A percentile compares a stretch with the other conserved stretches of the same genome.
phyloP scores from a whole-genome alignment of 2,797 vertebrate species.

The Pogonophryne albipinna region DNA sequence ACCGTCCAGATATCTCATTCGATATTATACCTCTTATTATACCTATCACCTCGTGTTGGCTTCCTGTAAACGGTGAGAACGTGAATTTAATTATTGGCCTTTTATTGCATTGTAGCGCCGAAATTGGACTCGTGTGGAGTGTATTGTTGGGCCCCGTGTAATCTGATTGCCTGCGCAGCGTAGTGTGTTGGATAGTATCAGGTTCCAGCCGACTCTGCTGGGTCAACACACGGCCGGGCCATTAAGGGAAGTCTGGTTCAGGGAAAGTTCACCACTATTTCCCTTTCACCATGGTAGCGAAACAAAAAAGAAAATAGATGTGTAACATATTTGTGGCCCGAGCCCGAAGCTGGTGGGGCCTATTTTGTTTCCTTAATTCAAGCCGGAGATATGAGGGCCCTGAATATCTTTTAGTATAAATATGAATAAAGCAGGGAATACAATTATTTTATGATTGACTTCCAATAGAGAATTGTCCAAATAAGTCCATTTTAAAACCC shows the following conservation, averaged over 20 bases:
- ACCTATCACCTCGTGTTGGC: conserved; percentile 77
- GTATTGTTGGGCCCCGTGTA: conserved; percentile 91
- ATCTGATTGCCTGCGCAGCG: conserved; percentile 98
- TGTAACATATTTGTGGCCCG: conserved; percentile 90
- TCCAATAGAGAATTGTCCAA: conserved; percentile 62
- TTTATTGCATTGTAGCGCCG: conserved; percentile 90
- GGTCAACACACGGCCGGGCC: conserved; percentile 94
- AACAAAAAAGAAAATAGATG: conserved; percentile 88
- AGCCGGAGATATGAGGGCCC: conserved; percentile 87
- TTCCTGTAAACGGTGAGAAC: conserved; percentile 89
- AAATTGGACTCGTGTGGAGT: conserved; percentile 91
- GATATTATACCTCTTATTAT: conserved; percentile 77
- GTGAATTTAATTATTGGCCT: conserved; percentile 92
- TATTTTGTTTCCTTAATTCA: conserved; percentile 89
- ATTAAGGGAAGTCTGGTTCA: conserved; percentile 98
- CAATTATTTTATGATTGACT: conserved; percentile 69
- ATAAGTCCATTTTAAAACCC: conserved; percentile 52
- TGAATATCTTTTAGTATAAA: conserved; percentile 84
- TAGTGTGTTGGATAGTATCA: conserved; percentile 94
- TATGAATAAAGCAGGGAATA: conserved; percentile 77
- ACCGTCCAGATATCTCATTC: conserved; percentile 63
- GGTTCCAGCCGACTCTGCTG: conserved; percentile 93
- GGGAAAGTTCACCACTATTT: conserved; percentile 99
- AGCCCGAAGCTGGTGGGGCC: conserved; percentile 82
- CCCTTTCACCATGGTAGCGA: conserved; percentile 94